Conservation (phyloP, 2,113 vertebrate species). For the Dromaius novaehollandiae region DNA sequence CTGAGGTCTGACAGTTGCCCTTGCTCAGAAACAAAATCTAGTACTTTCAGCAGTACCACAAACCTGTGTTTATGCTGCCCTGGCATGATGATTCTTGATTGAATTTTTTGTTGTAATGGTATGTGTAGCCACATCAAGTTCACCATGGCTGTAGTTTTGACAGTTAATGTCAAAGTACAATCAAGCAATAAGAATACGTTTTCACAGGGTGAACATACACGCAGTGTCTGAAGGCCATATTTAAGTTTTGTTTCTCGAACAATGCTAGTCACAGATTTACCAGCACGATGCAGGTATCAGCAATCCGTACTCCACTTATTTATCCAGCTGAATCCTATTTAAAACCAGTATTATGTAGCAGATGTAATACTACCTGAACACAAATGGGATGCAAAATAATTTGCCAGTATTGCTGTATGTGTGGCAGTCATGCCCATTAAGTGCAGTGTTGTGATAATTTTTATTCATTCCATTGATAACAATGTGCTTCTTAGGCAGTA, state of each 20-base stretch:
- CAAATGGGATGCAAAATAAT: neutral
- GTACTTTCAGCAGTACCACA: neutral
- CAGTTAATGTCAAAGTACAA: neutral
- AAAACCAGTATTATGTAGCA: neutral
- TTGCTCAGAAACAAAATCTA: neutral
- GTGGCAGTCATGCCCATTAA: conserved; percentile 19
- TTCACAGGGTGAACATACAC: neutral
- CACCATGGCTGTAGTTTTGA: neutral
- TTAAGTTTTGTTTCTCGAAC: neutral
- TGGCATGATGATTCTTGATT: neutral
- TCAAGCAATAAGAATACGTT: neutral
- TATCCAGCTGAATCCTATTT: neutral
- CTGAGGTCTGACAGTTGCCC: neutral
- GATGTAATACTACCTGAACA: neutral
- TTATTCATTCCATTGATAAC: conserved; percentile 27
- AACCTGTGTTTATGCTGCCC: neutral
- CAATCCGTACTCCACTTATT: neutral
- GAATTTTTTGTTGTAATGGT: neutral
- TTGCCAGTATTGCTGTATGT: neutral
- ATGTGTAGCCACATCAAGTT: neutral
- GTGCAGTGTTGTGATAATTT: neutral
- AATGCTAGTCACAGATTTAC: neutral
- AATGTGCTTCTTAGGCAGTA: conserved; percentile 26
- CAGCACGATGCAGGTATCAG: neutral
- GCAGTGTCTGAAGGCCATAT: neutral